Evolutionary conservation across 2,797 vertebrate species (phyloP).

Genomic region (Gila robusta): DNA sequence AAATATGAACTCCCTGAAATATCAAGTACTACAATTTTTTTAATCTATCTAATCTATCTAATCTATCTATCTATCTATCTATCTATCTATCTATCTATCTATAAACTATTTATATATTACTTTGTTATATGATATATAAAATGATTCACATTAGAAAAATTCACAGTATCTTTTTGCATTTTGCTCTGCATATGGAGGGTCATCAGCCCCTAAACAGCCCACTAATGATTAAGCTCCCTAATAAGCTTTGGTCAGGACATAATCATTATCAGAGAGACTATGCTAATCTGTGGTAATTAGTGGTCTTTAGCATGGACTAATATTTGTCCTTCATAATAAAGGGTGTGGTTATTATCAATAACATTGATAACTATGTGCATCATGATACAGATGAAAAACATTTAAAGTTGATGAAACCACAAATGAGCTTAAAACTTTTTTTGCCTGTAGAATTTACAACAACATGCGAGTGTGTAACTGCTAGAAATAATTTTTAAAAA

Average conservation of each 20-base stretch:
- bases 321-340: constrained; percentile 52
- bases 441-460: not conserved
- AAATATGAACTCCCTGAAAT: not conserved
- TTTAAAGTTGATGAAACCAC: not conserved
- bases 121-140: too few relatives aligned
- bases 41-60: too few relatives aligned
- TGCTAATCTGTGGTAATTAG: constrained; percentile 69
- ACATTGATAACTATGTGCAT: not conserved
- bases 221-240: constrained; percentile 66
- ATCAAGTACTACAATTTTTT: not conserved
- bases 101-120: too few relatives aligned
- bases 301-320: constrained; percentile 42
- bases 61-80: too few relatives aligned
- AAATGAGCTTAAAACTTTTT: not conserved
- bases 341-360: not conserved
- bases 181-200: constrained; percentile 7
- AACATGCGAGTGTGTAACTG: not conserved
- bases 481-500: not conserved
- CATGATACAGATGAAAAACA: too few relatives aligned
- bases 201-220: constrained; percentile 58
- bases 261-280: constrained; percentile 64
- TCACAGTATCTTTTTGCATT: too few relatives aligned
- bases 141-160: too few relatives aligned
- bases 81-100: too few relatives aligned
- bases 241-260: constrained; percentile 74